These are phyloP conservation scores for Brenthis daphne DNA, from an alignment of 2,888 invertebrate species.

Conservation along the genomic window DNA sequence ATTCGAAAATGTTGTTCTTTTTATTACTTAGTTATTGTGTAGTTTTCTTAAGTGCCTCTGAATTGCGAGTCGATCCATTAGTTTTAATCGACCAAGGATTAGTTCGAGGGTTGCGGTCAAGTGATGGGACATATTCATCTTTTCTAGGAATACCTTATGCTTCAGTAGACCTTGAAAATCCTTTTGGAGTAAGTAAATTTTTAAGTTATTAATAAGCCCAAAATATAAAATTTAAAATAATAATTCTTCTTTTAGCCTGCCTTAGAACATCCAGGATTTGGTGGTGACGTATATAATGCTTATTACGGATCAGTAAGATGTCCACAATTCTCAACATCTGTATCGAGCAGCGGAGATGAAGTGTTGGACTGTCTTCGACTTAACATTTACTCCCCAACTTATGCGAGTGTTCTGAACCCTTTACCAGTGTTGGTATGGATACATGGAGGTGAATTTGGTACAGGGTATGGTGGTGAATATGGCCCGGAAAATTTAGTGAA, in stretches of 20 bases:
- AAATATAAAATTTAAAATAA: conserved; percentile 1
- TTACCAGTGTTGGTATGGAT: conserved; percentile 73
- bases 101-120: conserved; percentile 63
- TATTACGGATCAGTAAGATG: conserved; percentile 61
- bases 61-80: conserved; percentile 67
- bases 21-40: conserved; percentile 44
- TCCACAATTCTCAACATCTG: conserved; percentile 53
- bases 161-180: conserved; percentile 60
- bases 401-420: conserved; percentile 60
- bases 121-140: conserved; percentile 65
- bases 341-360: conserved; percentile 47
- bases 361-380: conserved; percentile 84
- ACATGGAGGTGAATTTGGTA: conserved; percentile 65
- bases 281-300: conserved; percentile 62
- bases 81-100: conserved; percentile 68
- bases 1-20: conserved; percentile 47
- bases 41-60: conserved; percentile 44
- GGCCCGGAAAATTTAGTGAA: conserved; percentile 59
- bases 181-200: conserved; percentile 69
- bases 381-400: conserved; percentile 79
- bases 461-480: conserved; percentile 59
- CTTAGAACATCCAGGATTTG: conserved; percentile 53
- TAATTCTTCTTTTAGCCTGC: conserved; percentile 54
- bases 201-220: background rate
- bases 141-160: conserved; percentile 75